Percentiles rank a stretch among this genome's conserved stretches.
These are phyloP conservation scores for Actenoides hombroni DNA, from an alignment of 2,113 vertebrate genomes.

Conservation along the genomic window DNA sequence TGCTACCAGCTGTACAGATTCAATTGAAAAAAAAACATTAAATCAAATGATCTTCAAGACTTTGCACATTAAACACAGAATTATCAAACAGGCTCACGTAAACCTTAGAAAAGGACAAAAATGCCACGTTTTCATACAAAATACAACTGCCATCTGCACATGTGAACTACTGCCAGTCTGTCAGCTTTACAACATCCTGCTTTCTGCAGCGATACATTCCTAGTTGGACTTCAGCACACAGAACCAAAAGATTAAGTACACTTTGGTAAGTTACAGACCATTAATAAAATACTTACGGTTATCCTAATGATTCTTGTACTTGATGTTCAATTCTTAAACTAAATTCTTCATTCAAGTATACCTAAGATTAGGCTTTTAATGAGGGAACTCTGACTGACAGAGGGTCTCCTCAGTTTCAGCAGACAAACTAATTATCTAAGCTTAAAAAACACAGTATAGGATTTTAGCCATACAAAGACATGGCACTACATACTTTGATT, in stretches of 20 bases:
- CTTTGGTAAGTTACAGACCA: neutral
- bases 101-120: neutral
- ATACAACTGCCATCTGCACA: neutral
- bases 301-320: neutral
- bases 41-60: neutral
- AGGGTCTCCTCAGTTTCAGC: neutral
- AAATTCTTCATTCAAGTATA: neutral
- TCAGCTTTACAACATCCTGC: neutral
- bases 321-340: neutral
- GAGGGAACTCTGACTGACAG: neutral
- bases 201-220: neutral
- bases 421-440: neutral
- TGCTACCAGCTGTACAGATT: constrained; percentile 77
- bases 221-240: neutral
- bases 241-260: neutral
- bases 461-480: neutral
- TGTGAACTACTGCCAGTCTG: neutral
- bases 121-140: neutral
- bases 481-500: rapidly evolving
- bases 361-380: neutral
- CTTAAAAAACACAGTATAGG: neutral
- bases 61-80: neutral
- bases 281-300: neutral
- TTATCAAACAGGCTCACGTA: neutral
- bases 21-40: neutral